Evolutionary conservation across 2,888 invertebrate species (phyloP), one percentile per base, ranked within the genome.

Genomic region (Nyleta sp.): DNA sequence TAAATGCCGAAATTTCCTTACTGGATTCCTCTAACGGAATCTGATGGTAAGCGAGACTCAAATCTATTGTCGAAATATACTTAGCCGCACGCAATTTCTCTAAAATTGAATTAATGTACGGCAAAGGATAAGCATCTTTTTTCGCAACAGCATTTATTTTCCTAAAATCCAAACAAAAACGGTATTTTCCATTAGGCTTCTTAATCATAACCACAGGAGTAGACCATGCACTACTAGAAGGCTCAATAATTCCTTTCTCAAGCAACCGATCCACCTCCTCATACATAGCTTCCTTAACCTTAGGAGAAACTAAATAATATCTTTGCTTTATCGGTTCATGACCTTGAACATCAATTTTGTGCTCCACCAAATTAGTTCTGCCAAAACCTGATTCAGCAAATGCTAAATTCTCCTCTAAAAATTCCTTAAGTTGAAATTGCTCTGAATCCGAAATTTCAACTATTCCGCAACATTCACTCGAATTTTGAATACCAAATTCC

Each of bases 141-240:
- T 70, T 59, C 11, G 68, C 48, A 1, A 70, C 59, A 0, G 11
- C 8, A 57, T 57, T 68, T 2, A 57, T 48, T 24, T 68, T 57
- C n/a, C 68, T 7, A 38, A 68, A 68, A 50, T 70, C 50, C 7
- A 70, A 48, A 59, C 68, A 70, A 40, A 70, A 70, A 11, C 68
- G 13, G 31, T 70, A 70, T 22, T 70, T 70, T 0, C 59, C 57
- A 15, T 50, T 59, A 18, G 38, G 0, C 18, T 59, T 68, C 8
- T 59, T 57, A 15, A 68, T 68, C 59, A 59, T 68, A 1, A 68
- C 68, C 3, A 68, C 31, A 2, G 68, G 68, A 20, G 57, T 59
- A 17, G 68, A 68, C 68, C 68, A 68, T n/a, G 67, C 38, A 22
- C 67, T 68, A 68, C 15, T 68, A 0, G 67, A 68, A 18, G 55